Base-by-base conservation (phyloP, 2,888 invertebrate genomes). In the Athripsodes cinereus region DNA sequence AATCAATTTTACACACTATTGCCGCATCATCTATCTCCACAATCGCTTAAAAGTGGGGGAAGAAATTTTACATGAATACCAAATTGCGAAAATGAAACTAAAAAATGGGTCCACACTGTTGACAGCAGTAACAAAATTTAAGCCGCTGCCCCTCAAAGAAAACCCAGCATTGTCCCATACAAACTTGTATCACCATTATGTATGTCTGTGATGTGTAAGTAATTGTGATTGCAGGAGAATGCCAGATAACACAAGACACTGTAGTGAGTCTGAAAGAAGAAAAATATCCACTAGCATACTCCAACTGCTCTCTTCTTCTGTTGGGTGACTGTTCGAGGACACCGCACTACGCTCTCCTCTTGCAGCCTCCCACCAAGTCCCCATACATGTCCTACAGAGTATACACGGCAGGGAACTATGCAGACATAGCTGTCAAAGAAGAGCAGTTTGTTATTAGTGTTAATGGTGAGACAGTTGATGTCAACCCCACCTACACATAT, bases 401-500 rank as follows among this genome's bases (percentile, higher is more conserved):
- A 2, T 47, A 47, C 47, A 20, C 47, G 34, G 60, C 61, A 11
- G 64, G 64, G 2, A 64, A 64, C 48, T 59, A 58, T 31, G 65
- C 63, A 6, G 60, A 62, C 11, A 58, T 66, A 57, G 19, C 21
- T 11, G 21, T 47, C 10, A 40, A 20, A 47, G 22, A 22, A 50
- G 18, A 26, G 10, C 21, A 22, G 22, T 50, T 26, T 8, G 22
- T 50, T 8, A 10, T 65, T 22, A 50, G 54, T 40, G 62, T 66
- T 11, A 66, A 66, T 19, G 66, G 44, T 1, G 55, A 64, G 1
- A 22, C 31, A 6, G 52, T 64, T 2, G 46, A 55, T 10, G 63
- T 62, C 47, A 53, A 52, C 0, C 68, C 69, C 16, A 68, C 72
- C 3, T 75, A 73, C 62, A 70, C 70, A 54, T 73, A 69, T 64